Evolutionary conservation across 2,888 invertebrate genomes (phyloP), one percentile per base, ranked within the genome.

Genomic region (Crioceris asparagi): DNA sequence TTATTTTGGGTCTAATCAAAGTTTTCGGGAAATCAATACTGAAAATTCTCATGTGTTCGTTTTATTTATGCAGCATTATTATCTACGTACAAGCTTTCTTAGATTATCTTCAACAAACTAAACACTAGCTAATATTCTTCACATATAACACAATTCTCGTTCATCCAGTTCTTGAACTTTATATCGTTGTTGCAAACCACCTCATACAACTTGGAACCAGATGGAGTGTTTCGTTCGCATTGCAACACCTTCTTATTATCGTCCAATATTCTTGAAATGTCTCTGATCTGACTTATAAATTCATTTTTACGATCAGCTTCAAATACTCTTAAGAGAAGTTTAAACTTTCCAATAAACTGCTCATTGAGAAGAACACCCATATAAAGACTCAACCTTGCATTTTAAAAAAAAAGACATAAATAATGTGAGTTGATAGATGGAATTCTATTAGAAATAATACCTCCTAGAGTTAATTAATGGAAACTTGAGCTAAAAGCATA

Each of bases 141-240:
- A n/a, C n/a, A n/a, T n/a, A n/a, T n/a, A n/a, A n/a, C n/a, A n/a
- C n/a, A n/a, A n/a, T n/a, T n/a, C n/a, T n/a, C 47, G 15, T 40
- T 40, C 35, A 44, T 29, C 50, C 50, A 50, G 10, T 36, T 41
- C 23, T 37, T 38, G 18, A 50, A 39, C 19, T 40, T 43, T 5
- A 33, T 16, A 11, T 45, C 44, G 31, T 48, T 46, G 16, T 41
- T 29, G 26, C 39, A 39, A 15, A 49, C 40, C 14, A 44, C 45
- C 34, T 43, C 32, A 31, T 35, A 35, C 29, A 48, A 23, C 17
- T 40, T 46, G 11, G 26, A 16, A 6, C 47, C 47, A 29, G 35
- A 32, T 14, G 36, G 6, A 14, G 37, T 34, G 11, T 34, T 29
- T 3, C 8, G 21, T 14, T 46, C 44, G 33, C 38, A 29, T n/a